Conservation (phyloP, 1,140 invertebrate genomes). For the Argopecten irradians region DNA sequence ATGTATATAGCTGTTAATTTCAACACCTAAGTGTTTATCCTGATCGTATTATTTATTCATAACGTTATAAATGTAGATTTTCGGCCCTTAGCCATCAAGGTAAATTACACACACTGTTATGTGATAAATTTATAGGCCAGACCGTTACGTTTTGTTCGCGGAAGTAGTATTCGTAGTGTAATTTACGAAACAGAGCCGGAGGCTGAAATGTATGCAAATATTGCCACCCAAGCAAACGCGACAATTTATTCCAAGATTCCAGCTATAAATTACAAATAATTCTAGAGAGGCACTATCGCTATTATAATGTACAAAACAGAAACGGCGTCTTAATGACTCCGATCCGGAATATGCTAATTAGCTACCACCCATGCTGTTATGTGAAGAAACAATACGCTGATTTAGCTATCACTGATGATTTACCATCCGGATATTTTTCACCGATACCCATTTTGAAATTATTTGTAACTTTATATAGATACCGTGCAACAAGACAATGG, state of each 20-base stretch:
- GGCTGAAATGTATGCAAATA: conserved; percentile 11
- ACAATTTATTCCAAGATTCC: conserved; percentile 10
- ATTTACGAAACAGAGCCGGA: conserved; percentile 14
- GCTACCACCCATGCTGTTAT: neutral
- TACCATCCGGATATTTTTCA: neutral
- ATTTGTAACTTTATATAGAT: conserved; percentile 24
- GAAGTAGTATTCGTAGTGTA: conserved; percentile 17
- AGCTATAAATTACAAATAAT: conserved; percentile 19
- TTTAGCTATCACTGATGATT: conserved; percentile 3
- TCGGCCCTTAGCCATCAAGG: neutral
- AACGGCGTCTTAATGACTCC: neutral
- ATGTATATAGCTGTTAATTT: neutral
- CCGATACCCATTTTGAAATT: conserved; percentile 14
- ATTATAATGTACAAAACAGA: neutral
- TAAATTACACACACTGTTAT: neutral
- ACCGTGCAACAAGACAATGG: neutral
- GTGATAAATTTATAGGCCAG: neutral
- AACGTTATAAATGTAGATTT: conserved; percentile 18
- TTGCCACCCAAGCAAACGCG: neutral
- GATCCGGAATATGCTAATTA: neutral
- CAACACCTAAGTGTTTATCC: neutral
- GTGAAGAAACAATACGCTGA: conserved; percentile 1
- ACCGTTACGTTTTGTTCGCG: neutral
- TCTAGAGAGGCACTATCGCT: conserved; percentile 6
- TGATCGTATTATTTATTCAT: neutral